A percentile compares a stretch with the other conserved stretches of the same genome.
These are phyloP conservation scores for Drosophila novamexicana DNA, from an alignment of 1,140 invertebrate species.

Conservation along the genomic window DNA sequence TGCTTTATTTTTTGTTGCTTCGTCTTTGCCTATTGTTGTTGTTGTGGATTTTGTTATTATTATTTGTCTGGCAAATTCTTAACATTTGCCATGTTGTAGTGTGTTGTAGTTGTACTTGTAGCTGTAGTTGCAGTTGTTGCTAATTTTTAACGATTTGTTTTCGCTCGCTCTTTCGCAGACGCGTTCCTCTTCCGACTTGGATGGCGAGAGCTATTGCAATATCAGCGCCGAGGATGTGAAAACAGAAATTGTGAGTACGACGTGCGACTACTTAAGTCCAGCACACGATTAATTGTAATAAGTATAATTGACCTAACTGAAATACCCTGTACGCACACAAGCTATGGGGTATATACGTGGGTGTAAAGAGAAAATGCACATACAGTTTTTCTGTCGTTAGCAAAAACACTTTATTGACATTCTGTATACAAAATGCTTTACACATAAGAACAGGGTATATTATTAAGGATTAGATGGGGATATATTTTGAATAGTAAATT, in stretches of 20 bases:
- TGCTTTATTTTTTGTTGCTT: slow-evolving; percentile 23
- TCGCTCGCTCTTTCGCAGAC: slow-evolving; percentile 57
- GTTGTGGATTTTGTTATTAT: slow-evolving; percentile 46
- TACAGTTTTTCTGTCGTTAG: too few species aligned
- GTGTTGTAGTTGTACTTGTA: slow-evolving; percentile 37
- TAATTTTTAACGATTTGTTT: slow-evolving; percentile 61
- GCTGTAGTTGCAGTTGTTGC: slow-evolving; percentile 39
- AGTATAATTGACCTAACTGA: slow-evolving; percentile 40
- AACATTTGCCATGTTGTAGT: slow-evolving; percentile 47
- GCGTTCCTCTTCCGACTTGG: slow-evolving; percentile 78
- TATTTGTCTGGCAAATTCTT: slow-evolving; percentile 75
- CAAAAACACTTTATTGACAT: too few species aligned
- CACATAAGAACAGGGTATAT: too few species aligned
- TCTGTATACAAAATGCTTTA: too few species aligned
- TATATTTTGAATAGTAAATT: too few species aligned
- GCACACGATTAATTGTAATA: slow-evolving; percentile 45
- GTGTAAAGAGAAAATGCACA: too few species aligned
- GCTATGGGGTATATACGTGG: background rate
- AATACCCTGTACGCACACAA: slow-evolving; percentile 4
- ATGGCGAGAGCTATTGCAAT: slow-evolving; percentile 80
- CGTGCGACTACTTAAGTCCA: slow-evolving; percentile 6
- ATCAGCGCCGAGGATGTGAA: slow-evolving; percentile 84
- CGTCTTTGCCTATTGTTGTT: slow-evolving; percentile 26
- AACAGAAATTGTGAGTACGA: slow-evolving; percentile 83
- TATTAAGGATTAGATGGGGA: too few species aligned